Evolutionary conservation across 2,797 vertebrate species (phyloP).

Genomic region (Sylvia borin): DNA sequence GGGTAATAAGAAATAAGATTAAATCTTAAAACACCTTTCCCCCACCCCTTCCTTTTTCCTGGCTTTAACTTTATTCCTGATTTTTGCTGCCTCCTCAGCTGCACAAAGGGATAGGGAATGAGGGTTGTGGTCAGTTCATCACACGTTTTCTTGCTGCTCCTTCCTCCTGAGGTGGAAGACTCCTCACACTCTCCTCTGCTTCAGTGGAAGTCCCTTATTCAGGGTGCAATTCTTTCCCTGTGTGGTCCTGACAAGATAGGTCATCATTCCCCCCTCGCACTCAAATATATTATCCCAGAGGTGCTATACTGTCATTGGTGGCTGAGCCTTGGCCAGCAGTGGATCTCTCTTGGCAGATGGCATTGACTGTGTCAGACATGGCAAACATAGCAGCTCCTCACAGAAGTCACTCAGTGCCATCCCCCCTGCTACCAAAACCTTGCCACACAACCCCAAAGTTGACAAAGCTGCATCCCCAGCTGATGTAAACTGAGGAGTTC

Average conservation of each 20-base stretch:
- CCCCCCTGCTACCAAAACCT: background rate
- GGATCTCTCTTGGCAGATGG: background rate
- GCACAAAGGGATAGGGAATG: background rate
- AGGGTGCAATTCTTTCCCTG: background rate
- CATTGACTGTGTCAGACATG: background rate
- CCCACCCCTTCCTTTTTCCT: background rate
- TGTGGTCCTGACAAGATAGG: background rate
- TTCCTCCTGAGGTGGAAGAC: background rate
- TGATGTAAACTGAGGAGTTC: background rate
- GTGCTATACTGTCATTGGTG: too few relatives aligned
- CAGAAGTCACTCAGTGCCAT: background rate
- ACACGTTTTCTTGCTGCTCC: background rate
- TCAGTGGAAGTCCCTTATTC: background rate
- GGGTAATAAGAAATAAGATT: background rate
- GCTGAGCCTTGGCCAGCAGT: background rate
- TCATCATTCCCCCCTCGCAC: background rate
- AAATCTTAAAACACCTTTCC: background rate
- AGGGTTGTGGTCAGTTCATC: background rate
- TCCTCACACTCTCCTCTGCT: background rate
- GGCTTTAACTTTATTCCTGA: background rate
- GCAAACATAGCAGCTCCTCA: background rate
- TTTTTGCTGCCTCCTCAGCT: background rate
- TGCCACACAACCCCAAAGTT: background rate
- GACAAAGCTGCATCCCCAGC: background rate
- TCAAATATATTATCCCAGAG: background rate